A percentile compares a stretch with the other conserved stretches of the same genome.
Evolutionary conservation across 2,888 invertebrate genomes (phyloP).

Genomic region (Macrosiphum euphorbiae): DNA sequence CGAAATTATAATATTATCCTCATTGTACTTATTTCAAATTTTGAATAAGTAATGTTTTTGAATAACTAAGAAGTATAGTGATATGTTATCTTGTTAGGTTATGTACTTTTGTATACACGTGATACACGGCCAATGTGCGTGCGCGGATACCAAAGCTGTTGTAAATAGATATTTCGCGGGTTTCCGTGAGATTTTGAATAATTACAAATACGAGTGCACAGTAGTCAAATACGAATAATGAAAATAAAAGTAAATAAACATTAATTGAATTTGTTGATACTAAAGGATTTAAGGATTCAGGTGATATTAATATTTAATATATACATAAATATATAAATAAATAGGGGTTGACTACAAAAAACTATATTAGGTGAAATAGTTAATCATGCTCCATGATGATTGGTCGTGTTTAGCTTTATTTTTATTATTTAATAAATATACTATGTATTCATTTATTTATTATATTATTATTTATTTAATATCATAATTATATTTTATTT

Average conservation of each 20-base stretch:
- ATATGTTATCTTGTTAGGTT: slow-evolving; percentile 62
- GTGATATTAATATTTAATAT: no score
- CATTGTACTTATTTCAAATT: not conserved
- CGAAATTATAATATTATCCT: not conserved
- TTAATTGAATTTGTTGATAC: not conserved
- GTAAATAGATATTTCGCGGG: not conserved
- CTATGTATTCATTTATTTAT: no score
- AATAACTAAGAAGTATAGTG: not conserved
- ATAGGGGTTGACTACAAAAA: no score
- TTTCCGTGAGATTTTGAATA: not conserved
- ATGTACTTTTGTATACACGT: slow-evolving; percentile 26
- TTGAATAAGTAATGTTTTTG: slow-evolving; percentile 6
- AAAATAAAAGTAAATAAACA: not conserved
- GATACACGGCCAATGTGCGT: not conserved
- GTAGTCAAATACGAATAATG: not conserved
- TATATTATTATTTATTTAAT: no score
- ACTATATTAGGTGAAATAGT: no score
- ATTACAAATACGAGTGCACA: not conserved
- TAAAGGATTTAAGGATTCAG: not conserved
- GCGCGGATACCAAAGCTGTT: not conserved
- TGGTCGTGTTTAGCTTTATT: no score
- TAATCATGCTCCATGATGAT: no score
- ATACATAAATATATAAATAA: no score
- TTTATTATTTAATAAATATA: no score
- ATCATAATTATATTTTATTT: no score